phyloP scores from a whole-genome alignment of 2,888 invertebrate species.

The Apamea crenata region DNA sequence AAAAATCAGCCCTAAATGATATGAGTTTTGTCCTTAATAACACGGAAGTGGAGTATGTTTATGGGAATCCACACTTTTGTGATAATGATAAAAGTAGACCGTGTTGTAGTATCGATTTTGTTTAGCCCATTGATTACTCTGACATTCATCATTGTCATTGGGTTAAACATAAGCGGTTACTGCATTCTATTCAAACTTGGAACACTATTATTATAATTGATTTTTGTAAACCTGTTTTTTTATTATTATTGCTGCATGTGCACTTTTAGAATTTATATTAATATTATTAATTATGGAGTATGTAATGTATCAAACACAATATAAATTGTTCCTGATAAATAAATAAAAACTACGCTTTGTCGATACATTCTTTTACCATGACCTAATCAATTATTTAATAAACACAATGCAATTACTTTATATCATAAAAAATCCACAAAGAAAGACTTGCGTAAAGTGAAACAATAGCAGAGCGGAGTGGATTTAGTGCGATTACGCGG shows the following conservation, averaged over 20 bases:
- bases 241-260: too few relatives aligned
- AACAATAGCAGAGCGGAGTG: slow-evolving; percentile 26
- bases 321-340: too few relatives aligned
- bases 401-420: neutral
- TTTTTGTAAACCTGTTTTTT: too few relatives aligned
- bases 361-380: neutral
- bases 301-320: too few relatives aligned
- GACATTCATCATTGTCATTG: neutral
- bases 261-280: too few relatives aligned
- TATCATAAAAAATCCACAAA: slow-evolving; percentile 4
- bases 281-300: too few relatives aligned
- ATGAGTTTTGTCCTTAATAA: neutral
- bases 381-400: neutral
- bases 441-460: slow-evolving; percentile 10
- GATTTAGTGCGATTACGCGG: slow-evolving; percentile 45
- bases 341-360: neutral
- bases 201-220: neutral
- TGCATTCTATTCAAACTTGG: neutral
- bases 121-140: neutral
- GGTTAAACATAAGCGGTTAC: neutral
- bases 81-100: neutral
- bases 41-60: neutral
- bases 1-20: too few relatives aligned
- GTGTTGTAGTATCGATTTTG: neutral
- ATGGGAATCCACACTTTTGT: neutral